Evolutionary conservation across 2,888 invertebrate genomes (phyloP).

Genomic region (Nephrotoma appendiculata): DNA sequence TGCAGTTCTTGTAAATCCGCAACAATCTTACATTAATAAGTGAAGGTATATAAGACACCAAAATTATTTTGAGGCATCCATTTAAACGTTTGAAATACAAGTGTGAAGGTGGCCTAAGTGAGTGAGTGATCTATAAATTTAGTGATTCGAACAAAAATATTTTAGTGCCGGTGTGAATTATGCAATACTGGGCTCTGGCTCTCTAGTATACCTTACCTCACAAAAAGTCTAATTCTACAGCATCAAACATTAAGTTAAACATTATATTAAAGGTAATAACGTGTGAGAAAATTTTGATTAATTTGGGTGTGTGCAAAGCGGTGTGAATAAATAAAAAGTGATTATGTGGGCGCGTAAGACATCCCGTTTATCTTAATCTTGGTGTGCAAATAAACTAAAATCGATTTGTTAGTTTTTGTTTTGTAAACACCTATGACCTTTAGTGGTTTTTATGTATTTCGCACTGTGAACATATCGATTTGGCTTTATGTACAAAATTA

Average conservation of each 20-base stretch:
- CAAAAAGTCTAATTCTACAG: background rate
- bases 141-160: background rate
- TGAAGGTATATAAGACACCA: background rate
- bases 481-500: background rate
- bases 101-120: background rate
- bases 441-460: background rate
- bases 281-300: background rate
- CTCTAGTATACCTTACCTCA: background rate
- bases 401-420: background rate
- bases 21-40: background rate
- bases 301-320: background rate
- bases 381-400: background rate
- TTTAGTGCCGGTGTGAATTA: background rate
- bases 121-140: background rate
- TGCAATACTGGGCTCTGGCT: background rate
- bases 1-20: background rate
- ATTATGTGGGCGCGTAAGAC: background rate
- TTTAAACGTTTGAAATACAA: background rate
- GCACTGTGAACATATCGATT: background rate
- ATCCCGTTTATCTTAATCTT: background rate
- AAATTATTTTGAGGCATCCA: background rate
- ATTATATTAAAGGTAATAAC: background rate
- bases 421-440: background rate
- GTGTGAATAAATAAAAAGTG: background rate
- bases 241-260: background rate